phyloP scores from a whole-genome alignment of 2,888 invertebrate species.

The Alentia gelatinosa region DNA sequence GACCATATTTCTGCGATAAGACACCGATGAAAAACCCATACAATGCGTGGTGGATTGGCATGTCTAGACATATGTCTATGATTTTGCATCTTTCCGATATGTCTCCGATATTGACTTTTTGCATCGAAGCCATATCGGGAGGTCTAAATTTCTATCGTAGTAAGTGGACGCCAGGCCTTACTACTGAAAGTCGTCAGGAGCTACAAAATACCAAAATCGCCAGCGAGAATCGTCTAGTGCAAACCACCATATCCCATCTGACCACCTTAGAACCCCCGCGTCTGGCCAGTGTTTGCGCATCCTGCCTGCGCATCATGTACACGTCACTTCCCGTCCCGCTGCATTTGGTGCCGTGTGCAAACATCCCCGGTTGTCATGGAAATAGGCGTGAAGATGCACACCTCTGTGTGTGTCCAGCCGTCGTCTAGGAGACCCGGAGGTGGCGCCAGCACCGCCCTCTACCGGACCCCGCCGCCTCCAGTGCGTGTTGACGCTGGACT shows the following conservation, averaged over 20 bases:
- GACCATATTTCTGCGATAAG: too few species aligned
- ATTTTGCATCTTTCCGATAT: too few species aligned
- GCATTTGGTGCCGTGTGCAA: not conserved
- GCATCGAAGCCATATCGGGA: too few species aligned
- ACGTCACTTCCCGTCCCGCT: not conserved
- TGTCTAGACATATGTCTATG: too few species aligned
- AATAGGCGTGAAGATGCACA: slow-evolving; percentile 36
- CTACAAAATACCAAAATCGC: too few species aligned
- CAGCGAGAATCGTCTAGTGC: too few species aligned
- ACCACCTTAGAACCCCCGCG: not conserved
- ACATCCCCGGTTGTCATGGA: slow-evolving; percentile 29
- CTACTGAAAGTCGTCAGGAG: too few species aligned
- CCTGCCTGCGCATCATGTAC: not conserved
- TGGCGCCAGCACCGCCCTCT: not conserved
- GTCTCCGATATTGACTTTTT: too few species aligned
- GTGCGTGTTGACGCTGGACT: not conserved
- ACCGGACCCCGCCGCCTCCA: not conserved
- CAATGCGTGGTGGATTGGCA: too few species aligned
- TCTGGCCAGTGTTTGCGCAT: not conserved
- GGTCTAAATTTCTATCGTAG: too few species aligned
- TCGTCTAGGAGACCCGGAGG: not conserved
- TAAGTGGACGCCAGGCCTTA: too few species aligned
- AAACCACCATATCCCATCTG: not conserved
- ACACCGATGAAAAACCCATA: too few species aligned
- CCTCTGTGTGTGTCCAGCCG: not conserved